Conservation (phyloP, 2,888 invertebrate species). For the Heterodera filipjevi region DNA sequence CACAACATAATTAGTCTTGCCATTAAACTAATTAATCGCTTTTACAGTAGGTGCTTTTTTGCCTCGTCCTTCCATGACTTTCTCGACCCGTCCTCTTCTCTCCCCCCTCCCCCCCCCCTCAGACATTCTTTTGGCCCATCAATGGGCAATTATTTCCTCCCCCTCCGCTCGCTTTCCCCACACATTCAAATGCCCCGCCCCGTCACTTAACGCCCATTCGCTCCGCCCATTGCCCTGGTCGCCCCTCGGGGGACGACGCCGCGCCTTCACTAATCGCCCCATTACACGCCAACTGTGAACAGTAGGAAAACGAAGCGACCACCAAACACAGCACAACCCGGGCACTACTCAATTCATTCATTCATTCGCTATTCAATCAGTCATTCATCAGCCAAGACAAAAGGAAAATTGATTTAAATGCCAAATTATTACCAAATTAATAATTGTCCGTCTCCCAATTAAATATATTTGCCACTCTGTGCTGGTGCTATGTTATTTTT, state of each 20-base stretch:
- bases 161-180: not conserved
- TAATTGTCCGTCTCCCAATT: not conserved
- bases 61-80: not conserved
- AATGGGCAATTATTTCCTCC: not conserved
- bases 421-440: not conserved
- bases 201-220: slow-evolving; percentile 1
- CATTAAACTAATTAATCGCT: no score
- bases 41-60: not conserved
- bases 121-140: not conserved
- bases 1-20: no score
- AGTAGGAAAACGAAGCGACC: not conserved
- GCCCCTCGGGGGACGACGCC: not conserved
- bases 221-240: slow-evolving; percentile 1
- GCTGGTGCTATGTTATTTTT: not conserved
- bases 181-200: slow-evolving; percentile 6
- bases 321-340: not conserved
- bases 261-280: slow-evolving; percentile 15
- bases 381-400: no score
- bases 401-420: no score
- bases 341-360: not conserved
- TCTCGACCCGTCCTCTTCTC: not conserved
- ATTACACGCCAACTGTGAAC: slow-evolving; percentile 2
- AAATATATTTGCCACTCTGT: not conserved
- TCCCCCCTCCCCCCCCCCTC: not conserved
- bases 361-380: no score